phyloP scores from a whole-genome alignment of 2,113 vertebrate species.

The Zootoca vivipara region DNA sequence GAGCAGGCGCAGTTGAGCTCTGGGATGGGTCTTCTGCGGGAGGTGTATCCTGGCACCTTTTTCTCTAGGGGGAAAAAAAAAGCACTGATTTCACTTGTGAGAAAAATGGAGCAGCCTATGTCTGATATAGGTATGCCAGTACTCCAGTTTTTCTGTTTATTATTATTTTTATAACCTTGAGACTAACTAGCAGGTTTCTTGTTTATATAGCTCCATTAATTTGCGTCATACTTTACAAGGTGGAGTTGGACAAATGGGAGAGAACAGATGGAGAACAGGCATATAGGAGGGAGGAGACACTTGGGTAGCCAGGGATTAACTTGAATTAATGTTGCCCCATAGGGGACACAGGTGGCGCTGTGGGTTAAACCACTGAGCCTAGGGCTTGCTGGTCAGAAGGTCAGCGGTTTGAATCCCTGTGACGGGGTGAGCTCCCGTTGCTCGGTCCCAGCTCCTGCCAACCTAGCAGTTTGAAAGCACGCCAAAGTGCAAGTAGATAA shows the following conservation, averaged over 20 bases:
- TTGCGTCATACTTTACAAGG: not conserved
- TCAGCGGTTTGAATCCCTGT: too few species aligned
- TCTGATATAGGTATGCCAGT: not conserved
- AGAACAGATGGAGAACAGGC: not conserved
- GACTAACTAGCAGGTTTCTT: not conserved
- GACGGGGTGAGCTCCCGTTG: too few species aligned
- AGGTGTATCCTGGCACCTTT: too few species aligned
- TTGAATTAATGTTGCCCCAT: too few species aligned
- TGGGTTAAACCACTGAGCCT: too few species aligned
- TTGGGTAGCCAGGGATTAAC: too few species aligned
- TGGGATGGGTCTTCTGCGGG: not conserved
- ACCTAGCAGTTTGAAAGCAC: too few species aligned
- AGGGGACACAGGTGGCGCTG: too few species aligned
- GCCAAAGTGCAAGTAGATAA: too few species aligned
- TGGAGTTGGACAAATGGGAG: not conserved
- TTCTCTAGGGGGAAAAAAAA: too few species aligned
- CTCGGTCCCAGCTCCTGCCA: too few species aligned
- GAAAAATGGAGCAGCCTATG: not conserved
- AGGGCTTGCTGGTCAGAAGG: too few species aligned
- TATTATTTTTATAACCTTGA: not conserved
- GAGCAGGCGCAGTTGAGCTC: not conserved
- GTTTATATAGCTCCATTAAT: not conserved
- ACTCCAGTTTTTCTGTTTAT: not conserved
- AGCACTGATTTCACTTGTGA: not conserved
- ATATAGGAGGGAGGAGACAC: not conserved